Conservation (phyloP, 2,888 invertebrate species). For the Melinaea marsaeus region DNA sequence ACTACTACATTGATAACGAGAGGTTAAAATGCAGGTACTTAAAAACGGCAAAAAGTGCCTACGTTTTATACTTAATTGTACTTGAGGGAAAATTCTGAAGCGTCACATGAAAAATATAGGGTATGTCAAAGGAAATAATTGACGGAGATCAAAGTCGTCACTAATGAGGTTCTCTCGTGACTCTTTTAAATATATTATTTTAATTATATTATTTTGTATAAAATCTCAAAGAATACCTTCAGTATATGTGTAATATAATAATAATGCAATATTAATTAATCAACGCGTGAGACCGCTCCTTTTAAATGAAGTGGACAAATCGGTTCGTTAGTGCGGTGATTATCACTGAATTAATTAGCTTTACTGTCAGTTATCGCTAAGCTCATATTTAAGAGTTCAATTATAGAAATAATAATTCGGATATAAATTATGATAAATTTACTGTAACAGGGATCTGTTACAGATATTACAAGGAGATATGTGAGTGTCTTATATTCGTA, state of each 20-base stretch:
- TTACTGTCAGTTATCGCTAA: slow-evolving; percentile 8
- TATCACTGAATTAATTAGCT: slow-evolving; percentile 24
- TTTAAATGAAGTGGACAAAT: slow-evolving; percentile 27
- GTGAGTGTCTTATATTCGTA: slow-evolving; percentile 13
- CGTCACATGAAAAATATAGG: slow-evolving; percentile 3
- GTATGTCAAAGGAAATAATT: slow-evolving; percentile 18
- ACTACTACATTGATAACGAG: no score
- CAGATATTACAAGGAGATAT: slow-evolving; percentile 13
- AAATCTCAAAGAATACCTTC: neutral
- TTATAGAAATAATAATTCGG: neutral
- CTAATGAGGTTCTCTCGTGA: slow-evolving; percentile 35
- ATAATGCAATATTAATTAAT: slow-evolving; percentile 8
- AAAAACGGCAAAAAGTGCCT: neutral
- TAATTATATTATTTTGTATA: no score
- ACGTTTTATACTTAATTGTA: slow-evolving; percentile 3
- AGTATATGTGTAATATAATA: neutral
- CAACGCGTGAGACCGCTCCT: slow-evolving; percentile 13
- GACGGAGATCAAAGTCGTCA: slow-evolving; percentile 20
- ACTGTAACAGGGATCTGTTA: slow-evolving; percentile 17
- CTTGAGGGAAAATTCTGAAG: neutral
- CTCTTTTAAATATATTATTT: slow-evolving; percentile 10
- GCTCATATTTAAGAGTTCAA: neutral
- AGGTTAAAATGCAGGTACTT: no score
- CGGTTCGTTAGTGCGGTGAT: slow-evolving; percentile 22
- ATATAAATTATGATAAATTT: neutral